Conservation (phyloP, 2,797 vertebrate genomes). For the Sardinella longiceps region DNA sequence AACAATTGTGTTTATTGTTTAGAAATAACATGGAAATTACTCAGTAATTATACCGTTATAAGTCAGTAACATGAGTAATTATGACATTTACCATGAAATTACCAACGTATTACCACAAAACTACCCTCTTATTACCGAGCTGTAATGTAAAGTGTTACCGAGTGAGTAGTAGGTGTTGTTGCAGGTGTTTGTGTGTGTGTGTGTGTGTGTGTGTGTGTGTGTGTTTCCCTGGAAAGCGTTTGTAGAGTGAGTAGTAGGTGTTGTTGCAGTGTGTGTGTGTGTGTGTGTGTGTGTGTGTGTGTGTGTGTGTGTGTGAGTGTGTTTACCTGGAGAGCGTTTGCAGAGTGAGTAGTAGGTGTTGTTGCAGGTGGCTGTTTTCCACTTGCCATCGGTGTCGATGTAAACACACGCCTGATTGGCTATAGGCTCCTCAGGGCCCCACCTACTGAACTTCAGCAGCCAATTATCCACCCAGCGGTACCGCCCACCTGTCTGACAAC, state of each 20-base stretch:
- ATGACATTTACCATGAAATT: too few species aligned
- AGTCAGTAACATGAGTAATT: too few species aligned
- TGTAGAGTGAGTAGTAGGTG: neutral
- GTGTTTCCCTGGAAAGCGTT: too few species aligned
- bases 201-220: neutral
- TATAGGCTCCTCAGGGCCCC: constrained; percentile 86
- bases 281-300: neutral
- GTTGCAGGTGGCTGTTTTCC: constrained; percentile 88
- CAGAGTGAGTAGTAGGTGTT: constrained; percentile 85
- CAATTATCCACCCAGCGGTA: constrained; percentile 91
- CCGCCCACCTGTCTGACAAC: constrained; percentile 78
- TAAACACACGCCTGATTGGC: constrained; percentile 88
- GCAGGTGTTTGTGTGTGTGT: too few species aligned
- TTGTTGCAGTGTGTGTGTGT: too few species aligned
- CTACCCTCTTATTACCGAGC: too few species aligned
- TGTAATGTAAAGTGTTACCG: too few species aligned
- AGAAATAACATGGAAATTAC: too few species aligned
- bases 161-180: too few species aligned
- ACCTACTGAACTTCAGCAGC: constrained; percentile 85
- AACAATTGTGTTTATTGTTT: too few species aligned
- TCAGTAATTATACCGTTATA: too few species aligned
- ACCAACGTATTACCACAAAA: too few species aligned
- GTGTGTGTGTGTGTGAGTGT: neutral
- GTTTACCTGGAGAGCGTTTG: constrained; percentile 83
- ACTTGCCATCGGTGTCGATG: constrained; percentile 80